phyloP scores from a whole-genome alignment of 2,888 invertebrate species.

The Dasypolia templi region DNA sequence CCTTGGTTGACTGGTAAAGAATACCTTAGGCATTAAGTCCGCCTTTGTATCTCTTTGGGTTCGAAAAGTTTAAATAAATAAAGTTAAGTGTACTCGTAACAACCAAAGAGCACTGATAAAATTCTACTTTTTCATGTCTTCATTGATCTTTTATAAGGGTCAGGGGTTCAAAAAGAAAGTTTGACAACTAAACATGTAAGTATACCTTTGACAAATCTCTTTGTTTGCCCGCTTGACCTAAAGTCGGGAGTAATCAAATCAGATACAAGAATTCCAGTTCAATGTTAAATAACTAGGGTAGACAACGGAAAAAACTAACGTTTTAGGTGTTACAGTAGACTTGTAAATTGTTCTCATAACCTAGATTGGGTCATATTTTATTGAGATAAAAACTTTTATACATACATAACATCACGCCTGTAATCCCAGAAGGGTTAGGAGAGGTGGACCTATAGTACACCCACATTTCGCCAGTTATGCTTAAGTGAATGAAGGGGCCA shows the following conservation, averaged over 20 bases:
- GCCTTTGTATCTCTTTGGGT: too few species aligned
- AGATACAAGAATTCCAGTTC: constrained; percentile 14
- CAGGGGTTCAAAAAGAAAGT: constrained; percentile 19
- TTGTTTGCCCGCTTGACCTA: constrained; percentile 30
- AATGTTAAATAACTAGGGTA: background rate
- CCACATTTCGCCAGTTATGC: too few species aligned
- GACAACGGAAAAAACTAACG: background rate
- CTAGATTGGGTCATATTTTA: too few species aligned
- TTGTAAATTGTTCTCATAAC: background rate
- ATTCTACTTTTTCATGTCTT: constrained; percentile 23
- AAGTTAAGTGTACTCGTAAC: too few species aligned
- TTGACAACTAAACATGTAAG: constrained; percentile 13
- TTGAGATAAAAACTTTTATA: too few species aligned
- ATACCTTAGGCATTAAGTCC: too few species aligned
- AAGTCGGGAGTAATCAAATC: constrained; percentile 22
- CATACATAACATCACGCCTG: too few species aligned
- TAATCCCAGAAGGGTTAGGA: too few species aligned
- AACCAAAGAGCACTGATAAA: background rate
- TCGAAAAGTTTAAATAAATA: too few species aligned
- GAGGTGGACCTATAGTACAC: too few species aligned
- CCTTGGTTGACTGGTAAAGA: too few species aligned
- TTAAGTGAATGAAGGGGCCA: too few species aligned
- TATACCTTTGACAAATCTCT: constrained; percentile 19
- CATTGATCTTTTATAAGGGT: constrained; percentile 32
- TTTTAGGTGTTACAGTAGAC: background rate